Evolutionary conservation across 2,113 vertebrate species (phyloP).

Genomic region (Puma concolor): DNA sequence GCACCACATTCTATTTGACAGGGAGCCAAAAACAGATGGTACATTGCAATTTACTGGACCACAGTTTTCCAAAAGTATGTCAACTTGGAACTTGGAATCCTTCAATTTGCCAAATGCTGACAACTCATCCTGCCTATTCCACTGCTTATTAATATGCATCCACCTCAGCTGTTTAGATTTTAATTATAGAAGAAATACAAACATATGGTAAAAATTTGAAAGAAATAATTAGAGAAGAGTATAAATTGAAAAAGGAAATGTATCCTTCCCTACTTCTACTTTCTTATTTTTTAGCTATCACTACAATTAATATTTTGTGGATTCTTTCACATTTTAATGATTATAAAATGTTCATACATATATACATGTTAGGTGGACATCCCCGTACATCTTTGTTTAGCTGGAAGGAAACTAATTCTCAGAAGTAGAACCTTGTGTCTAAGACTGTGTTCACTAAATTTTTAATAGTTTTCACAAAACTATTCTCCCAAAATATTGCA

Average conservation of each 20-base stretch:
- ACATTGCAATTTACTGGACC: slow-evolving; percentile 41
- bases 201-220: neutral
- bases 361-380: neutral
- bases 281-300: neutral
- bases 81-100: neutral
- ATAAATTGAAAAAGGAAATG: neutral
- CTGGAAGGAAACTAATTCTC: neutral
- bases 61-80: neutral
- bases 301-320: neutral
- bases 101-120: neutral
- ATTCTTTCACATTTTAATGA: neutral
- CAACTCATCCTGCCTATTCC: neutral
- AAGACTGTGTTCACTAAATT: neutral
- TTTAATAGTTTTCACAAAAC: neutral
- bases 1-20: neutral
- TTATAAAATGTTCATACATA: neutral
- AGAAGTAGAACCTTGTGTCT: neutral
- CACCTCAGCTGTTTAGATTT: neutral
- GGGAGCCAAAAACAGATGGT: slow-evolving; percentile 62
- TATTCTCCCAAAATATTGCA: neutral
- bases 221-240: neutral
- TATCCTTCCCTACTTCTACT: neutral
- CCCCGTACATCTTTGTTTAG: neutral
- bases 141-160: neutral
- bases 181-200: slow-evolving; percentile 38